phyloP scores from a whole-genome alignment of 2,113 vertebrate species.

The Aegotheles bennettii region DNA sequence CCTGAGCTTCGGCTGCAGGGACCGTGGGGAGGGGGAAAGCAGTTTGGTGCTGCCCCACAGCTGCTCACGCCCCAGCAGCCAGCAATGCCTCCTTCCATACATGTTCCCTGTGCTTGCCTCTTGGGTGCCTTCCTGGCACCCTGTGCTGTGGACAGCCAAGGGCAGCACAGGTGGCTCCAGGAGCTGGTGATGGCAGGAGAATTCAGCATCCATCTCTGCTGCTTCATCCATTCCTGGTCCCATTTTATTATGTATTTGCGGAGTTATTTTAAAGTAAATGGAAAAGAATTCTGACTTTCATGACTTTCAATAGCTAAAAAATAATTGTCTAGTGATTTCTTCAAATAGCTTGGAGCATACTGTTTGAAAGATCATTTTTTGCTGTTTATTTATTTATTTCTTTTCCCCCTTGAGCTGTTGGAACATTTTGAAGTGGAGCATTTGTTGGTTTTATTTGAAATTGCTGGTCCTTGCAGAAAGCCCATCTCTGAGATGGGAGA shows the following conservation, averaged over 20 bases:
- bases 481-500: not conserved
- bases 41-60: not conserved
- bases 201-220: rapidly evolving
- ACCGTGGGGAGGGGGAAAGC: rapidly evolving
- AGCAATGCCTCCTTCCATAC: rapidly evolving
- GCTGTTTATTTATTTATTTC: not conserved
- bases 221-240: rapidly evolving
- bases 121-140: not conserved
- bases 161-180: rapidly evolving
- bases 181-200: rapidly evolving
- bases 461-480: not conserved
- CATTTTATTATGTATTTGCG: rapidly evolving
- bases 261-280: not conserved
- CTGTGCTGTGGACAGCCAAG: rapidly evolving
- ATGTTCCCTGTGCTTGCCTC: rapidly evolving
- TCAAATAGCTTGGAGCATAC: not conserved
- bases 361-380: not conserved
- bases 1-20: rapidly evolving
- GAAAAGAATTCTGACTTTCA: not conserved
- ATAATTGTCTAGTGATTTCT: not conserved
- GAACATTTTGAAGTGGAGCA: not conserved
- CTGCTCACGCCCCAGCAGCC: too few relatives aligned
- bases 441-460: not conserved
- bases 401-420: not conserved
- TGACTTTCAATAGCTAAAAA: not conserved